Evolutionary conservation across 2,113 vertebrate species (phyloP).

Genomic region (Orycteropus afer): DNA sequence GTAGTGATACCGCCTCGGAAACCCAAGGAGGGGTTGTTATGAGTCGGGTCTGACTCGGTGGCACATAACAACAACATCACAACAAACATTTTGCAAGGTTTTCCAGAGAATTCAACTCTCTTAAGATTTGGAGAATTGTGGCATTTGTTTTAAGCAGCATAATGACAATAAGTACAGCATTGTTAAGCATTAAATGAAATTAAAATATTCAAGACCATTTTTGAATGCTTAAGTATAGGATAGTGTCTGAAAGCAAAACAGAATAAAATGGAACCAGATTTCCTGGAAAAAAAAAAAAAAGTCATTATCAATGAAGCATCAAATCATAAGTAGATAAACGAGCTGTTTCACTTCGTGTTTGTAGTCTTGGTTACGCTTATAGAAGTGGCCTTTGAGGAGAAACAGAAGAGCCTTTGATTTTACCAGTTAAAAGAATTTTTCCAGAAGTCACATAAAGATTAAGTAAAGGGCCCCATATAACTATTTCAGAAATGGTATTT

Average conservation of each 20-base stretch:
- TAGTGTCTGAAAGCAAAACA: neutral
- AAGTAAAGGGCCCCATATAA: conserved; percentile 48
- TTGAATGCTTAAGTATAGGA: conserved; percentile 17
- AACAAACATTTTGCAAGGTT: conserved; percentile 33
- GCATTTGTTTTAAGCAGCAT: conserved; percentile 6
- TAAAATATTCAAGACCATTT: conserved; percentile 9
- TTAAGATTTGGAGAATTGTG: neutral
- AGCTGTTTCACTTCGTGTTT: neutral
- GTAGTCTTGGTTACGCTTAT: conserved; percentile 20
- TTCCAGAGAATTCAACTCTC: conserved; percentile 53
- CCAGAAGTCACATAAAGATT: conserved; percentile 69
- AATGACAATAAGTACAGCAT: neutral
- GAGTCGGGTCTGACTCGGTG: too few relatives aligned
- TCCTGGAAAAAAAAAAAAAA: neutral
- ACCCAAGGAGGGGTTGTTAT: too few relatives aligned
- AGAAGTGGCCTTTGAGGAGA: conserved; percentile 34
- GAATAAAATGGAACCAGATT: conserved; percentile 17
- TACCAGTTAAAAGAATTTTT: conserved; percentile 64
- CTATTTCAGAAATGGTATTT: conserved; percentile 74
- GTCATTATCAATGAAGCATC: neutral
- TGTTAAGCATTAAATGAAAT: neutral
- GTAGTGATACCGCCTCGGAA: too few relatives aligned
- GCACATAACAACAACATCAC: too few relatives aligned
- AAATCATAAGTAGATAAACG: neutral
- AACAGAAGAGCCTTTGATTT: conserved; percentile 46